These are phyloP conservation scores for Penaeus monodon DNA, from an alignment of 2,888 invertebrate genomes.

Conservation along the genomic window DNA sequence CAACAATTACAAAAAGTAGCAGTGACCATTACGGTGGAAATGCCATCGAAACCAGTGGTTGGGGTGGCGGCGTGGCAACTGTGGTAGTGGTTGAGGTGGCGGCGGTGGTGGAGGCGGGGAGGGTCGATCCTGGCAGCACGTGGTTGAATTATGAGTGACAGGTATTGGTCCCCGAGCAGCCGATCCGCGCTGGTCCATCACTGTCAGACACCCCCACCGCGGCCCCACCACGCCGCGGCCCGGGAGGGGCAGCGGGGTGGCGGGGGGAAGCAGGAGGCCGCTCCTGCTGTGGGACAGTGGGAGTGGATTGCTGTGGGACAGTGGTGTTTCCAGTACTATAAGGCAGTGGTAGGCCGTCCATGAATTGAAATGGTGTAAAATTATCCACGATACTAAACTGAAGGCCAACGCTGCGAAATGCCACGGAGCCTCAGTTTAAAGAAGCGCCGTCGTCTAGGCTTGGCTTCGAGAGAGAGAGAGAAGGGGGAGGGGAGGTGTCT, in stretches of 20 bases:
- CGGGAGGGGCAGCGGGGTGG: slow-evolving; percentile 6
- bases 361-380: too few relatives aligned
- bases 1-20: too few relatives aligned
- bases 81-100: slow-evolving; percentile 3
- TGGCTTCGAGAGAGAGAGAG: too few relatives aligned
- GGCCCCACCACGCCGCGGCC: background rate
- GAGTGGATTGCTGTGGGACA: slow-evolving; percentile 2
- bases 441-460: too few relatives aligned
- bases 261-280: background rate
- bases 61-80: background rate
- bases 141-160: slow-evolving; percentile 62
- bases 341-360: too few relatives aligned
- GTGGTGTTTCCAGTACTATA: background rate
- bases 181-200: slow-evolving; percentile 60
- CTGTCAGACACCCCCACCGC: slow-evolving; percentile 50
- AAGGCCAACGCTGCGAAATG: too few relatives aligned
- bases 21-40: too few relatives aligned
- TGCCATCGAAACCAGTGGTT: too few relatives aligned
- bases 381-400: too few relatives aligned
- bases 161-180: slow-evolving; percentile 61
- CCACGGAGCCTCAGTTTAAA: too few relatives aligned
- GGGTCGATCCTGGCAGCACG: slow-evolving; percentile 59
- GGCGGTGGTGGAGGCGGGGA: slow-evolving; percentile 24
- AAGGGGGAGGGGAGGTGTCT: too few relatives aligned
- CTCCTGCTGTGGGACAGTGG: slow-evolving; percentile 11